Conservation (phyloP, 2,113 vertebrate genomes). For the Otus sunia region DNA sequence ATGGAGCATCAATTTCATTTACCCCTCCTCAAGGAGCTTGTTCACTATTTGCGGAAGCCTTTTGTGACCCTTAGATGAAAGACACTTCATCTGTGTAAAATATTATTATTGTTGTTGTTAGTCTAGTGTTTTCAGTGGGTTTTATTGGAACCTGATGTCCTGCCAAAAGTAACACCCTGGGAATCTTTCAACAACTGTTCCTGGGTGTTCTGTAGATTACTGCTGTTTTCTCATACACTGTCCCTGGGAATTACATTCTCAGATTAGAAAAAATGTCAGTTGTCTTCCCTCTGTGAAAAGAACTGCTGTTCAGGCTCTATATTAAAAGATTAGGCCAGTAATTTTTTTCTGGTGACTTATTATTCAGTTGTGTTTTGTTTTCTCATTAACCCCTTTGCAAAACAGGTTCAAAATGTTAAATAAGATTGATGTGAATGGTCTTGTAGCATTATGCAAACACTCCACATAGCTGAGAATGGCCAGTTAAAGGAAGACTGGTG, state of each 20-base stretch:
- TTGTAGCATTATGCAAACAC: not conserved
- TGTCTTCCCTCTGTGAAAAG: not conserved
- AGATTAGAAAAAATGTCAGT: constrained; percentile 14
- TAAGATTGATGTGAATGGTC: constrained; percentile 7
- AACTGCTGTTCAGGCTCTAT: not conserved
- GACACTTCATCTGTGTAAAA: not conserved
- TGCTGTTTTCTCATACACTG: constrained; percentile 41
- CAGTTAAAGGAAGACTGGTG: constrained; percentile 9
- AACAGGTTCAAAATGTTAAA: constrained; percentile 18
- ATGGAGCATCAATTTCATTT: not conserved
- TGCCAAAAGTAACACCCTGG: constrained; percentile 60
- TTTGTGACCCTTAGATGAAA: constrained; percentile 1
- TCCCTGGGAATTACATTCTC: constrained; percentile 23
- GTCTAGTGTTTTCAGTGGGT: constrained; percentile 16
- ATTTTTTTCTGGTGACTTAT: not conserved
- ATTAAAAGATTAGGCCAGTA: not conserved
- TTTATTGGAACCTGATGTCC: constrained; percentile 60
- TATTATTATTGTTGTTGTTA: not conserved
- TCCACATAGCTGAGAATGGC: constrained; percentile 2
- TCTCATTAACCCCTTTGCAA: not conserved
- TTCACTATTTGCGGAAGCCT: not conserved
- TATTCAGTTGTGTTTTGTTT: constrained; percentile 27
- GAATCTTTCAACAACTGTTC: constrained; percentile 51
- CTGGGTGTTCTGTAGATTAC: constrained; percentile 59
- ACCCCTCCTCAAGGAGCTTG: not conserved